phyloP scores from a whole-genome alignment of 1,140 invertebrate genomes.

The Macrobrachium rosenbergii region DNA sequence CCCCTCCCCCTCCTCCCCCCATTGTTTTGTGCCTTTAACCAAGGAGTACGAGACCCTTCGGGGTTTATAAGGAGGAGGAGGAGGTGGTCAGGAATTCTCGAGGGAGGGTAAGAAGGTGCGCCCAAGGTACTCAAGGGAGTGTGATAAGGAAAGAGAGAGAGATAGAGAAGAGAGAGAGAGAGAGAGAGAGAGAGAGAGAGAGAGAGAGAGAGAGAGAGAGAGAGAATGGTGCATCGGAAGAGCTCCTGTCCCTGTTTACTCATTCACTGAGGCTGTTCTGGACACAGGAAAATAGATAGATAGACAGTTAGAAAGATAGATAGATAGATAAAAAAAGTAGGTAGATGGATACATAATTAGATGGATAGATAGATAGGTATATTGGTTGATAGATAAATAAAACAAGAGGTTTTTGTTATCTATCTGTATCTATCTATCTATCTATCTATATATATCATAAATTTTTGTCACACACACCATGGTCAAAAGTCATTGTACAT shows the following conservation, averaged over 20 bases:
- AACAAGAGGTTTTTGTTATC: too few relatives aligned
- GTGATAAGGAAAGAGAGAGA: background rate
- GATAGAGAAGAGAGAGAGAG: background rate
- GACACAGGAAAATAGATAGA: background rate
- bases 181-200: conserved; percentile 25
- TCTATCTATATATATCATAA: too few relatives aligned
- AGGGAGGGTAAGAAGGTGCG: background rate
- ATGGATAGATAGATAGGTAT: background rate
- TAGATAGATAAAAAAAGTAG: background rate
- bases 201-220: background rate
- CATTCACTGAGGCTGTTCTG: too few relatives aligned
- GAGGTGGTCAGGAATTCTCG: background rate
- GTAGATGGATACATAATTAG: background rate
- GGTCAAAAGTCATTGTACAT: too few relatives aligned
- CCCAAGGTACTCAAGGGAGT: background rate
- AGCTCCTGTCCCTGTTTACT: too few relatives aligned
- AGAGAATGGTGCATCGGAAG: too few relatives aligned
- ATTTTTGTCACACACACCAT: too few relatives aligned
- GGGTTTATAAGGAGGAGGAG: background rate
- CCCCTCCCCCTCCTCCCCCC: too few relatives aligned
- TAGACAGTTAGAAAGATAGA: background rate
- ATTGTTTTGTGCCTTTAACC: too few relatives aligned
- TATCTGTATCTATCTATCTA: too few relatives aligned
- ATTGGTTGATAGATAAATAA: background rate
- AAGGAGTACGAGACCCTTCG: background rate